Conservation (phyloP, 2,797 vertebrate species). For the Anableps anableps region DNA sequence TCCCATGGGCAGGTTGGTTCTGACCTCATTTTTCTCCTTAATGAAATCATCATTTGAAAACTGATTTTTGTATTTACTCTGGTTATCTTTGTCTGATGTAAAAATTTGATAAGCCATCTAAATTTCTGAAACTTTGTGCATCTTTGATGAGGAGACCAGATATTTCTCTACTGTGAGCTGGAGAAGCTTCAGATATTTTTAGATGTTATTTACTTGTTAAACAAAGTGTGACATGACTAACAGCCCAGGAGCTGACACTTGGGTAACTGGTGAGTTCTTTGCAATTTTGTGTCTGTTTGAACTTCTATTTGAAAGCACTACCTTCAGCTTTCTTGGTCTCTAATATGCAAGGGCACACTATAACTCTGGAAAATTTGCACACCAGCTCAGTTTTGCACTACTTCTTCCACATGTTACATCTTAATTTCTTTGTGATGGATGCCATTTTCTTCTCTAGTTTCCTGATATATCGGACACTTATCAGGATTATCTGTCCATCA, state of each 20-base stretch:
- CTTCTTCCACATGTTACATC: neutral
- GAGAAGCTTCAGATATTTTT: too few relatives aligned
- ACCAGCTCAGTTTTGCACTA: neutral
- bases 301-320: neutral
- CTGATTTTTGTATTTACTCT: neutral
- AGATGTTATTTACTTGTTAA: neutral
- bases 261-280: too few relatives aligned
- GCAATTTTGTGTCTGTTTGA: neutral
- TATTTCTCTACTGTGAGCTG: neutral
- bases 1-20: neutral
- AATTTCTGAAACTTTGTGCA: neutral
- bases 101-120: neutral
- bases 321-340: neutral
- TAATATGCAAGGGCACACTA: neutral
- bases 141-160: neutral
- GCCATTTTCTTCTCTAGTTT: neutral
- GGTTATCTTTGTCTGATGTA: neutral
- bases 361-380: neutral
- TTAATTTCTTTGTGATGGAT: neutral
- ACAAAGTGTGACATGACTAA: neutral
- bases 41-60: neutral
- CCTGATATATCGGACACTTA: neutral
- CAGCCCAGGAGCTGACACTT: too few relatives aligned
- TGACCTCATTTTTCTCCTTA: neutral
- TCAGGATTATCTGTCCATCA: neutral